Evolutionary conservation across 2,113 vertebrate genomes (phyloP).

Genomic region (Silurus glanis): DNA sequence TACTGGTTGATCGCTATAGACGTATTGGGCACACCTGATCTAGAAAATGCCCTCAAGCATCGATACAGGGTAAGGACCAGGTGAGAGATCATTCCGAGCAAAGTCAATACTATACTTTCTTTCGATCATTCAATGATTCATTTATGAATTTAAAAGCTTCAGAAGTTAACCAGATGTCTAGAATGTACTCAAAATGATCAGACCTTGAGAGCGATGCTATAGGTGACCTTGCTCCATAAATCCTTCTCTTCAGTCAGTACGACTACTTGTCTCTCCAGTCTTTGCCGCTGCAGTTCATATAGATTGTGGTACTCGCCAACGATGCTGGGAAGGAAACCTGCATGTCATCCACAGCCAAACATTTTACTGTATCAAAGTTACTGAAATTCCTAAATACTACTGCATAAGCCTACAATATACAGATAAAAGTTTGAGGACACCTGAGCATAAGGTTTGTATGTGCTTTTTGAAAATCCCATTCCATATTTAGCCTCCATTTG

Average conservation of each 20-base stretch:
- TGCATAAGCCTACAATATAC: too few relatives aligned
- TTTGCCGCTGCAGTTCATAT: constrained; percentile 78
- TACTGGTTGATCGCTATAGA: too few relatives aligned
- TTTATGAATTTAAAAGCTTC: neutral
- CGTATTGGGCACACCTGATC: neutral
- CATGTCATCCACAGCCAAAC: neutral
- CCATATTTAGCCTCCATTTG: too few relatives aligned
- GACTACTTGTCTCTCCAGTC: constrained; percentile 76
- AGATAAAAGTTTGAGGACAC: too few relatives aligned
- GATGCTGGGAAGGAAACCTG: constrained; percentile 65
- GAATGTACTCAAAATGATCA: neutral
- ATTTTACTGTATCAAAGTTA: neutral
- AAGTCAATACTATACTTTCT: neutral
- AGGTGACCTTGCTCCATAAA: constrained; percentile 75
- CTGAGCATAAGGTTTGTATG: too few relatives aligned
- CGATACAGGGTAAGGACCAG: neutral
- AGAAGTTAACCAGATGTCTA: neutral
- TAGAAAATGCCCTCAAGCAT: neutral
- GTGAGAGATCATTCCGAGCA: neutral
- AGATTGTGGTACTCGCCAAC: constrained; percentile 81
- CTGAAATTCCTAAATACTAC: neutral
- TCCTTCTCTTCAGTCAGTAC: constrained; percentile 77
- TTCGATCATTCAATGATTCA: neutral
- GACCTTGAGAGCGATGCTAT: constrained; percentile 80
- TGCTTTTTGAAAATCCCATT: too few relatives aligned